Conservation (phyloP, 2,113 vertebrate species). For the Lamprologus speciosus region DNA sequence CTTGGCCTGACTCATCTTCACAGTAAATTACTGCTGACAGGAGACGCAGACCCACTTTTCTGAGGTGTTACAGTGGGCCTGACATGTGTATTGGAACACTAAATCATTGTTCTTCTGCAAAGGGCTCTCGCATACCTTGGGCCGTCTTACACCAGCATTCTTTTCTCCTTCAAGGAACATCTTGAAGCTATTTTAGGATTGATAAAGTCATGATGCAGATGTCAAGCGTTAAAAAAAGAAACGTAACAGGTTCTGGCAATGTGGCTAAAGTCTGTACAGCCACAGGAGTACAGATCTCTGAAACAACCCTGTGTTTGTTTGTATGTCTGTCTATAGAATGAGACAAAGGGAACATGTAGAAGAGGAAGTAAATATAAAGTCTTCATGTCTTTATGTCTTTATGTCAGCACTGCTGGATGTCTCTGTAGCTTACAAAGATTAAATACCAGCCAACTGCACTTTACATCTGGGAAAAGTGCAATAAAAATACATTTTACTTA, state of each 20-base stretch:
- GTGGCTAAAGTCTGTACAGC: background rate
- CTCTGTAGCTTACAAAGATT: background rate
- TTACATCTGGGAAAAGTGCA: background rate
- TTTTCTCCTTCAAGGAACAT: conserved; percentile 29
- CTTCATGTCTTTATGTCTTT: background rate
- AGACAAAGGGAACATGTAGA: background rate
- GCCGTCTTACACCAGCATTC: background rate
- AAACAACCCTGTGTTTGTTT: background rate
- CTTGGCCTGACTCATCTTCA: background rate
- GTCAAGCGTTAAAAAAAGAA: conserved; percentile 17
- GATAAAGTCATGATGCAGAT: conserved; percentile 50
- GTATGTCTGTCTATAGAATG: background rate
- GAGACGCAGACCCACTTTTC: background rate
- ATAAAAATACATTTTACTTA: background rate
- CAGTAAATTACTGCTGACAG: conserved; percentile 12
- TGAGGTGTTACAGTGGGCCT: conserved; percentile 31
- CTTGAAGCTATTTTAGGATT: conserved; percentile 50
- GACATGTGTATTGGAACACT: conserved; percentile 28
- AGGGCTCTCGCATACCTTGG: conserved; percentile 13
- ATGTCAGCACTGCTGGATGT: background rate
- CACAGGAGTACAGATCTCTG: background rate
- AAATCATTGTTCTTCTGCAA: conserved; percentile 31
- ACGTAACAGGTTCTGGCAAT: background rate
- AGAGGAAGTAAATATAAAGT: background rate
- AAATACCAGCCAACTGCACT: background rate